Percentiles rank a stretch among this genome's conserved stretches.
Conservation (phyloP, 2,797 vertebrate genomes). For the Anableps anableps region DNA sequence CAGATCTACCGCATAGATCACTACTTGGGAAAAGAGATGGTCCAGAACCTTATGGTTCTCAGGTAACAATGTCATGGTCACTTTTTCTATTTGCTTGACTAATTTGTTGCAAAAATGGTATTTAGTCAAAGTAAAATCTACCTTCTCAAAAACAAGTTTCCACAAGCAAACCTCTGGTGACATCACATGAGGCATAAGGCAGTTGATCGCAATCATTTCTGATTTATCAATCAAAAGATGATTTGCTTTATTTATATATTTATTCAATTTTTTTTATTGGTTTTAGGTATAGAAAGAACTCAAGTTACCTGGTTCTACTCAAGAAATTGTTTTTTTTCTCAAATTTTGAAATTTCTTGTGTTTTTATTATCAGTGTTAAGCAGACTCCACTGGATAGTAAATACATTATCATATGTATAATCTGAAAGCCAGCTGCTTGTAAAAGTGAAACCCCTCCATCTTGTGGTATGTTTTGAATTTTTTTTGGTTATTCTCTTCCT, state of each 20-base stretch:
- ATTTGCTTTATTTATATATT: not conserved
- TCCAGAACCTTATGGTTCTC: slow-evolving; percentile 96
- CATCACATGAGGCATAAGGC: not conserved
- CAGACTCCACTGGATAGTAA: not conserved
- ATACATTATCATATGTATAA: not conserved
- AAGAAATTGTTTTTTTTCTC: not conserved
- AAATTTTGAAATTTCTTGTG: not conserved
- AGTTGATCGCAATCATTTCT: not conserved
- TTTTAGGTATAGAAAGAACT: not conserved
- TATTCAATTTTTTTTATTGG: not conserved
- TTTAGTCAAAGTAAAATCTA: not conserved
- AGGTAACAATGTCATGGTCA: slow-evolving; percentile 73
- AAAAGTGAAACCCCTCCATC: not conserved
- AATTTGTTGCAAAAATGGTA: not conserved
- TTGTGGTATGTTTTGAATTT: not conserved
- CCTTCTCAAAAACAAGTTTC: not conserved
- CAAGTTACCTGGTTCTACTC: not conserved
- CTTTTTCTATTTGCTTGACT: not conserved
- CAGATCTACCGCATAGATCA: slow-evolving; percentile 97
- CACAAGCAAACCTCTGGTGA: not conserved
- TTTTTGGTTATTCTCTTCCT: slow-evolving; percentile 8
- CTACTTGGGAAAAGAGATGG: slow-evolving; percentile 97
- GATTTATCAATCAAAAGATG: not conserved
- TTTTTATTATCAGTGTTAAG: not conserved
- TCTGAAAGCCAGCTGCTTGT: not conserved